Evolutionary conservation across 2,113 vertebrate genomes (phyloP).

Genomic region (Lutjanus erythropterus): DNA sequence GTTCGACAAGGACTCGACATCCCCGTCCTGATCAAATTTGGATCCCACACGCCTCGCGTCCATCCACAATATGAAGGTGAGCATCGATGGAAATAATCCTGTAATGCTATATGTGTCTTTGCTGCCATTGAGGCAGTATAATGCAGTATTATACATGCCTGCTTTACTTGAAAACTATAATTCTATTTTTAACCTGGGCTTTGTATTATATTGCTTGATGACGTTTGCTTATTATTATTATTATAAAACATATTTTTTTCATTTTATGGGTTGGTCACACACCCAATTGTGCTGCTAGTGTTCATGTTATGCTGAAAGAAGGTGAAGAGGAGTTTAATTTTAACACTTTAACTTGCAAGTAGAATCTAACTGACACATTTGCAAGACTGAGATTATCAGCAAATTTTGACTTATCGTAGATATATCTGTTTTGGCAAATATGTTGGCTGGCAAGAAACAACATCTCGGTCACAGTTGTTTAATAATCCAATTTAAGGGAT

Average conservation of each 20-base stretch:
- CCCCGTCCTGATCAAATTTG: constrained; percentile 94
- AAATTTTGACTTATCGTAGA: not conserved
- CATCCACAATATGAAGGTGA: constrained; percentile 93
- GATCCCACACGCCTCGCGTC: constrained; percentile 89
- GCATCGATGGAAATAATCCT: constrained; percentile 23
- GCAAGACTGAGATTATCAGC: not conserved
- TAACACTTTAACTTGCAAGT: not conserved
- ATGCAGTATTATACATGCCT: not conserved
- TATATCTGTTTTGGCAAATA: not conserved
- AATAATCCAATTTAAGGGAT: too few species aligned
- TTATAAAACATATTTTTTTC: too few species aligned
- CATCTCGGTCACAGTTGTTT: too few species aligned
- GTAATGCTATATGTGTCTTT: too few species aligned
- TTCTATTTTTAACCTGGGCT: not conserved
- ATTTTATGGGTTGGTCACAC: too few species aligned
- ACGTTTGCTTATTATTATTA: too few species aligned
- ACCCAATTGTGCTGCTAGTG: too few species aligned
- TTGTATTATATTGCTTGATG: not conserved
- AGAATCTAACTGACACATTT: not conserved
- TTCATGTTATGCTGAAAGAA: not conserved
- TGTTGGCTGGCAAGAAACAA: not conserved
- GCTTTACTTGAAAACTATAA: not conserved
- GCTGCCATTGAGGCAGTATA: not conserved
- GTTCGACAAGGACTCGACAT: constrained; percentile 90
- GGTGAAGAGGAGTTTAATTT: not conserved